Evolutionary conservation across 2,797 vertebrate genomes (phyloP).

Genomic region (Diglossa cyanea): DNA sequence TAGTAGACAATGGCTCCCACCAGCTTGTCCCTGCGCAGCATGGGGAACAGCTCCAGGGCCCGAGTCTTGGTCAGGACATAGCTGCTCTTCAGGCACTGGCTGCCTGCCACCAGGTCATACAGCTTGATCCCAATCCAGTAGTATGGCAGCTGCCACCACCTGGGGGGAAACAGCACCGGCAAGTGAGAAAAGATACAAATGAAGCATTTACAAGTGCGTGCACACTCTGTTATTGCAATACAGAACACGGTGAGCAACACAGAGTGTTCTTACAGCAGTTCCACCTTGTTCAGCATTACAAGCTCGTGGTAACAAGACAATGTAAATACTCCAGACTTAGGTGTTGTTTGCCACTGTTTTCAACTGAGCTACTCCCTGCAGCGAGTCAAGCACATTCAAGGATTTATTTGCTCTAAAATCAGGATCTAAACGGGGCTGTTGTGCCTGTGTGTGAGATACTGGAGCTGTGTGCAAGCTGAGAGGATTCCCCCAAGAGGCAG

Average conservation of each 20-base stretch:
- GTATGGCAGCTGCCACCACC: conserved; percentile 99
- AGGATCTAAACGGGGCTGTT: background rate
- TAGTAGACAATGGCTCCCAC: conserved; percentile 97
- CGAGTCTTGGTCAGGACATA: conserved; percentile 90
- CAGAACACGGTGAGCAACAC: rapidly evolving
- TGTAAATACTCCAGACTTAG: rapidly evolving
- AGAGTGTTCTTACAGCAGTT: rapidly evolving
- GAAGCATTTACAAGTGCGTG: rapidly evolving
- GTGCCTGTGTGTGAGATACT: background rate
- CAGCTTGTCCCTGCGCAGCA: conserved; percentile 92
- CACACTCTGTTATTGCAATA: rapidly evolving
- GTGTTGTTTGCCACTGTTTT: background rate
- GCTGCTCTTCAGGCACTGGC: conserved; percentile 92
- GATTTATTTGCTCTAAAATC: background rate
- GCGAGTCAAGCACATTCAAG: background rate
- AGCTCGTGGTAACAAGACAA: rapidly evolving
- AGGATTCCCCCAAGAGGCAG: background rate
- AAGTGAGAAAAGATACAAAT: background rate
- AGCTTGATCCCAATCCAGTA: conserved; percentile 98
- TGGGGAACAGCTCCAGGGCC: conserved; percentile 93
- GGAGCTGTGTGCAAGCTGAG: background rate
- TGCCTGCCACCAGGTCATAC: conserved; percentile 92
- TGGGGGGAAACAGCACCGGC: background rate
- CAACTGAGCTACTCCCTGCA: background rate
- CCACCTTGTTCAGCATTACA: rapidly evolving